Evolutionary conservation across 2,888 invertebrate species (phyloP).

Genomic region (Malachius bipustulatus): DNA sequence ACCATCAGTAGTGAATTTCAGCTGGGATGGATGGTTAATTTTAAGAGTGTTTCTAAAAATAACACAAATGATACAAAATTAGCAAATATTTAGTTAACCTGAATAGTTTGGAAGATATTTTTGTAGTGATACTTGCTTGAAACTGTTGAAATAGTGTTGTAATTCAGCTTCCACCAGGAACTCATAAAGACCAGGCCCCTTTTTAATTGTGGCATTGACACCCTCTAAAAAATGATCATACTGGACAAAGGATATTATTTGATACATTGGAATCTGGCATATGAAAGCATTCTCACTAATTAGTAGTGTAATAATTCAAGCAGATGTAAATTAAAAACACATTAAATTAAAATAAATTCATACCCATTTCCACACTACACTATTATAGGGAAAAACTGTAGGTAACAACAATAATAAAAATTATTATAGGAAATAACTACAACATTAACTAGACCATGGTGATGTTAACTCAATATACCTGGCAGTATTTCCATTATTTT

Average conservation of each 20-base stretch:
- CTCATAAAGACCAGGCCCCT: conserved; percentile 64
- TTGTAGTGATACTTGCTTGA: conserved; percentile 43
- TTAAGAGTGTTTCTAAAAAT: conserved; percentile 72
- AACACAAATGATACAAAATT: conserved; percentile 8
- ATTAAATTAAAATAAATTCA: conserved; percentile 18
- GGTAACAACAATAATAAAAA: conserved; percentile 14
- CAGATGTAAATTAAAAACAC: conserved; percentile 8
- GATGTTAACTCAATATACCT: conserved; percentile 27
- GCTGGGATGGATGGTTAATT: conserved; percentile 73
- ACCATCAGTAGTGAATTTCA: conserved; percentile 90
- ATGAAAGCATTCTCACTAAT: conserved; percentile 6
- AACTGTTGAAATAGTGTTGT: conserved; percentile 77
- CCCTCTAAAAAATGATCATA: conserved; percentile 24
- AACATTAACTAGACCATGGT: conserved; percentile 21
- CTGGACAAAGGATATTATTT: not conserved
- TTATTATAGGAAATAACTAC: conserved; percentile 16
- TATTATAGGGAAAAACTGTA: conserved; percentile 16
- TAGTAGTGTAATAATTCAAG: conserved; percentile 4
- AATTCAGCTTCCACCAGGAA: conserved; percentile 91
- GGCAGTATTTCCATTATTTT: conserved; percentile 30
- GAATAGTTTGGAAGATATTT: not conserved
- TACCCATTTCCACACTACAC: conserved; percentile 26
- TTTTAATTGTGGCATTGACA: conserved; percentile 33
- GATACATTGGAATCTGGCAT: no score
- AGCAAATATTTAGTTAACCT: not conserved